Base-by-base conservation (phyloP, 2,113 vertebrate species). In the Syrmaticus mikado region DNA sequence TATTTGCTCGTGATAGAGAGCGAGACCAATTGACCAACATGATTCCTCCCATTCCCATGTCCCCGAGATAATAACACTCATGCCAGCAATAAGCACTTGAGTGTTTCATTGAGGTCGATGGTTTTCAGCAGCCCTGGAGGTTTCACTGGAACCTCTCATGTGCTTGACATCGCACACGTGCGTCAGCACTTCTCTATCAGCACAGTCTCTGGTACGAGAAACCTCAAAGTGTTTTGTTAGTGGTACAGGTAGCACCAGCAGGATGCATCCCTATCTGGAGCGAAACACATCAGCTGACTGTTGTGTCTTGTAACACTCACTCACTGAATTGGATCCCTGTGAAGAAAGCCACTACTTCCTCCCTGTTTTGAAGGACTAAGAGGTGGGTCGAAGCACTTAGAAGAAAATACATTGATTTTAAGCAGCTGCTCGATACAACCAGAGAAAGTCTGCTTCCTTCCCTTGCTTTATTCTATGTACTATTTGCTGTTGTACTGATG, bases 1-100 rank as follows among this genome's bases (percentile, higher is more conserved):
- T 70, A 89, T 92, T 10, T 91, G 55, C 57, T 80, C 70, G 50
- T 75, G 90, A 92, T n/a, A 93, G 13, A 20, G 79, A 90, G 83
- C 36, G 68, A 90, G 55, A 77, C 41, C 85, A 81, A 74, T 4
- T 71, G 67, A 87, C 82, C 55, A 93, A 3, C 0, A 1, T 46
- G 76, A 92, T 74, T 94, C 32, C 38, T 83, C 48, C 65, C 65
- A 67, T 13, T 19, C n/a, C 12, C 45, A 38, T 8, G 21, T 60
- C 65, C 60, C 76, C 46, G 61, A 10, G 76, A 92, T 9, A 95
- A 32, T 15, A 75, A 38, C 0, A 0, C 30, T 92, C 53, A 22
- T 6, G 45, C 75, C 78, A 92, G 58, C 74, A 72, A 74, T 55
- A 45, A 78, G 75, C 82, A 91, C 89, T 94, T 74, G 60, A 95